Base-by-base conservation (phyloP, 1,140 invertebrate genomes). In the Archivesica marissinica region DNA sequence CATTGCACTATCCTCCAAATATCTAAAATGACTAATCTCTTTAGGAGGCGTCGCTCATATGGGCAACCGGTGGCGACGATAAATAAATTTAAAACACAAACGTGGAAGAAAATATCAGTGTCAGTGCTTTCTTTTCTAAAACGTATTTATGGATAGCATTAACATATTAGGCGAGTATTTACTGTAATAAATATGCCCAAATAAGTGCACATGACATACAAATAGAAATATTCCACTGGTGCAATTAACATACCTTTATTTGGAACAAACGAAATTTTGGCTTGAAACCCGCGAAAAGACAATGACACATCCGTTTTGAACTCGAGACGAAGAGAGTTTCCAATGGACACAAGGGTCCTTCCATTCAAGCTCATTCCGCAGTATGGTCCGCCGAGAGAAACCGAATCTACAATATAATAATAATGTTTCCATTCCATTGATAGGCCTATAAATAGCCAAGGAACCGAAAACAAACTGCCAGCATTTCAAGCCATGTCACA, bases 221-320 rank as follows among this genome's bases (percentile, higher is more conserved):
- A 2, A 38, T 1, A 33, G 6, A 70, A 25, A 25, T 50, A 50
- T 25, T n/a, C n/a, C n/a, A n/a, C n/a, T n/a, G n/a, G n/a, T n/a
- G n/a, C n/a, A n/a, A n/a, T n/a, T 0, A 20, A 30, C 41, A 15
- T 23, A 70, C 64, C 44, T 44, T 39, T 25, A 35, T 17, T 56
- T 35, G 30, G 35, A 13, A 70, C 61, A 20, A 81, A 81, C 25
- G 44, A 35, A 20, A 81, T 56, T 0, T 72, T 39, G 6, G 66
- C 79, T 39, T 70, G 23, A 33, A 81, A 81, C 0, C 79, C 79
- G 0, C 38, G 15, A 9, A 81, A 50, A 3, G 79, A 25, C 23
- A 70, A 72, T 30, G 79, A 81, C 11, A 52, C 61, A 25, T 81
- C 79, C 25, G 79, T 81, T 44, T 72, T 81, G 66, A 72, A 81